Evolutionary conservation across 2,113 vertebrate species (phyloP).

Genomic region (Turnix velox): DNA sequence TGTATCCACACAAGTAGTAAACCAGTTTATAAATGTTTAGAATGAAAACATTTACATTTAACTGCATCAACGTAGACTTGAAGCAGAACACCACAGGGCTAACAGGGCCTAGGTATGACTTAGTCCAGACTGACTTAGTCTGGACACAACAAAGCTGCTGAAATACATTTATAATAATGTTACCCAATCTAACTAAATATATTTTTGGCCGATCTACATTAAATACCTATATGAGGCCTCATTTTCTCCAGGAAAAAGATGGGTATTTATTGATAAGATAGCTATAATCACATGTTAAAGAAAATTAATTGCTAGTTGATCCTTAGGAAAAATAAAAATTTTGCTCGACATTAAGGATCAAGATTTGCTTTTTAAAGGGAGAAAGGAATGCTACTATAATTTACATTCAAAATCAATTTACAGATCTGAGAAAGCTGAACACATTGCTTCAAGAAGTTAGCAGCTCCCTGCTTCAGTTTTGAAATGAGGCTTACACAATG

Average conservation of each 20-base stretch:
- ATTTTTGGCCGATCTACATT: neutral
- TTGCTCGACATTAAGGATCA: neutral
- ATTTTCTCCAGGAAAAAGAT: neutral
- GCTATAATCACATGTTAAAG: neutral
- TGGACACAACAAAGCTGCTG: neutral
- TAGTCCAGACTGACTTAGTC: neutral
- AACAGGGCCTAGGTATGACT: neutral
- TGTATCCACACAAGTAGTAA: neutral
- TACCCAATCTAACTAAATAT: neutral
- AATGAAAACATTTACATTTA: neutral
- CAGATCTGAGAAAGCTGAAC: neutral
- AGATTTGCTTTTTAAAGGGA: neutral
- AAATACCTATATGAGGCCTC: neutral
- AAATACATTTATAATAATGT: neutral
- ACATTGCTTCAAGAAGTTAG: neutral
- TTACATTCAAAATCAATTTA: neutral
- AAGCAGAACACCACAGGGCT: neutral
- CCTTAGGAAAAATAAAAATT: neutral
- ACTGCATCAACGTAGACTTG: neutral
- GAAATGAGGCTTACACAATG: neutral
- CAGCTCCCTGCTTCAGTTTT: neutral
- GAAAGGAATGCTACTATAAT: neutral
- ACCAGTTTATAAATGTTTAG: neutral
- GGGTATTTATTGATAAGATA: neutral
- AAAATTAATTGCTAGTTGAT: neutral